phyloP scores from a whole-genome alignment of 2,797 vertebrate species.

The Thunnus albacares region DNA sequence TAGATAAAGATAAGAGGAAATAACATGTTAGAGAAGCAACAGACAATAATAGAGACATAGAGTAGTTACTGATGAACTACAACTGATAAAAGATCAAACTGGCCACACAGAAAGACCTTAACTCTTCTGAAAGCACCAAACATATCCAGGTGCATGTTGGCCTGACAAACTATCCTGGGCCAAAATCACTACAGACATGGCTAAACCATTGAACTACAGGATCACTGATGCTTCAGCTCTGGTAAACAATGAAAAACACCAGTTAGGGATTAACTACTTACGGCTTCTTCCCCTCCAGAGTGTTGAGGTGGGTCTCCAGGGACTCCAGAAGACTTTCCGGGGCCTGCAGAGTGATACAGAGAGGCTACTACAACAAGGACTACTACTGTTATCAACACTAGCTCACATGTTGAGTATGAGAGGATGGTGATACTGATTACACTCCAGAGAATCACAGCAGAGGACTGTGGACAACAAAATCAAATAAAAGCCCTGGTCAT shows the following conservation, averaged over 20 bases:
- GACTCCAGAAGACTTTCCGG: constrained; percentile 99
- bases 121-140: neutral
- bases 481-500: neutral
- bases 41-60: neutral
- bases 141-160: neutral
- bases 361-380: constrained; percentile 13
- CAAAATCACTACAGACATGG: neutral
- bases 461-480: neutral
- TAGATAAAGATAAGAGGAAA: constrained; percentile 59
- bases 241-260: neutral
- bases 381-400: neutral
- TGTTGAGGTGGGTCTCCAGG: constrained; percentile 98
- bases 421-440: neutral
- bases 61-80: neutral
- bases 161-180: neutral
- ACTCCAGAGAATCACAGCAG: neutral
- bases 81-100: neutral
- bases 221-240: neutral
- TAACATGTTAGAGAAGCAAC: constrained; percentile 38
- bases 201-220: neutral
- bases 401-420: constrained; percentile 6
- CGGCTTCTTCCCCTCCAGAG: constrained; percentile 98
- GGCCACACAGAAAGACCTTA: neutral
- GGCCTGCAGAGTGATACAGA: constrained; percentile 87
- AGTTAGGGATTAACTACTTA: constrained; percentile 74